These are phyloP conservation scores for Halictus rubicundus DNA, from an alignment of 1,140 invertebrate genomes.

Conservation along the genomic window DNA sequence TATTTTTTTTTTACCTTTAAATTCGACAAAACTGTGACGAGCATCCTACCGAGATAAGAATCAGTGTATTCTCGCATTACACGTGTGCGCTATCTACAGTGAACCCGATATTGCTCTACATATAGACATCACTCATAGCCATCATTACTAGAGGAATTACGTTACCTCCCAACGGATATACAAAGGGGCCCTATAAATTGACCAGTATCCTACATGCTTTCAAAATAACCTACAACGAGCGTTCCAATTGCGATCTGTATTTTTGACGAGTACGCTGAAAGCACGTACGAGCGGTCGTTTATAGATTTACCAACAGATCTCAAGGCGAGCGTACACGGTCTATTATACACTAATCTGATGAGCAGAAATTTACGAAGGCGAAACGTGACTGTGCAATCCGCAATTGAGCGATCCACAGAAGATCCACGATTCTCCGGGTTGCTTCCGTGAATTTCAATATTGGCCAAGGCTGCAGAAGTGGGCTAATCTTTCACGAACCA, in stretches of 20 bases:
- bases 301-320: not conserved
- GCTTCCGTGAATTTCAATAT: conserved; percentile 6
- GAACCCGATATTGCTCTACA: conserved; percentile 53
- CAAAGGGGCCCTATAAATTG: conserved; percentile 62
- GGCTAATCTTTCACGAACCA: not conserved
- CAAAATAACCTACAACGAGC: conserved; percentile 42
- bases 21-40: conserved; percentile 22
- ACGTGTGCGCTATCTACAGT: conserved; percentile 36
- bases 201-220: conserved; percentile 53
- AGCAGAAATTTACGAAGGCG: not conserved
- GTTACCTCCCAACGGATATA: conserved; percentile 66
- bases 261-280: not conserved
- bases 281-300: not conserved
- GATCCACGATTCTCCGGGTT: not conserved
- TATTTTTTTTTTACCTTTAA: not conserved
- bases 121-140: conserved; percentile 57
- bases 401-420: not conserved
- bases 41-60: not conserved
- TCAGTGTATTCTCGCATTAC: conserved; percentile 48
- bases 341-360: not conserved
- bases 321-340: not conserved
- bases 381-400: not conserved
- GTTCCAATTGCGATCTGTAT: conserved; percentile 20
- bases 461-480: not conserved
- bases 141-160: conserved; percentile 62